These are phyloP conservation scores for Drosophila bunnanda DNA, from an alignment of 2,888 invertebrate species.

Conservation along the genomic window DNA sequence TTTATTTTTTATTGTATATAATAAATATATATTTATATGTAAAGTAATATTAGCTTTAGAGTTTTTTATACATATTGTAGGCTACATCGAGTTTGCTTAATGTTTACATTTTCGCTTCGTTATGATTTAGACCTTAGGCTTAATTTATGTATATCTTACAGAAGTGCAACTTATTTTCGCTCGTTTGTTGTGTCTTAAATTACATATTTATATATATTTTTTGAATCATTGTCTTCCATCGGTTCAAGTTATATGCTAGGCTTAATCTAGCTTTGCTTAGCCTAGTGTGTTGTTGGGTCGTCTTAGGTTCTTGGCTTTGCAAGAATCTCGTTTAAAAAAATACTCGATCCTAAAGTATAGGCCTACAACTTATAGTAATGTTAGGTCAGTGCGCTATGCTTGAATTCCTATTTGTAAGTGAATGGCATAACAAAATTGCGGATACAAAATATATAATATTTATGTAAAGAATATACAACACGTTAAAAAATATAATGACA, in stretches of 20 bases:
- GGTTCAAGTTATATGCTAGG: slow-evolving; percentile 45
- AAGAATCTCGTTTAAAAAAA: slow-evolving; percentile 60
- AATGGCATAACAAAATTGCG: slow-evolving; percentile 73
- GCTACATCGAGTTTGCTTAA: slow-evolving; percentile 62
- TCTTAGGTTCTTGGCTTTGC: slow-evolving; percentile 24
- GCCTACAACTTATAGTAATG: slow-evolving; percentile 59
- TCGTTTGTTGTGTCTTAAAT: slow-evolving; percentile 43
- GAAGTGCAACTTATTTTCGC: slow-evolving; percentile 48
- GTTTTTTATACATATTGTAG: slow-evolving; percentile 69
- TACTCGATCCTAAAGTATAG: slow-evolving; percentile 58
- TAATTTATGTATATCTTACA: slow-evolving; percentile 64
- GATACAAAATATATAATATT: slow-evolving; percentile 33
- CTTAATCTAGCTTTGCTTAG: slow-evolving; percentile 35
- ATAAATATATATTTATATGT: slow-evolving; percentile 70
- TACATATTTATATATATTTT: slow-evolving; percentile 57
- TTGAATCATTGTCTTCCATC: slow-evolving; percentile 72
- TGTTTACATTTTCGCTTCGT: slow-evolving; percentile 64
- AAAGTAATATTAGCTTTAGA: slow-evolving; percentile 56
- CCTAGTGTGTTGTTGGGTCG: slow-evolving; percentile 33
- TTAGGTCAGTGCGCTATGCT: slow-evolving; percentile 75
- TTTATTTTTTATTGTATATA: slow-evolving; percentile 76
- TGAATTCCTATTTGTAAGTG: slow-evolving; percentile 50
- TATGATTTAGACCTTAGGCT: slow-evolving; percentile 58
- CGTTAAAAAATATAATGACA: slow-evolving; percentile 30
- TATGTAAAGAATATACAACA: slow-evolving; percentile 51